Conservation (phyloP, 2,888 invertebrate genomes). For the Rhamphomyia laevipes region DNA sequence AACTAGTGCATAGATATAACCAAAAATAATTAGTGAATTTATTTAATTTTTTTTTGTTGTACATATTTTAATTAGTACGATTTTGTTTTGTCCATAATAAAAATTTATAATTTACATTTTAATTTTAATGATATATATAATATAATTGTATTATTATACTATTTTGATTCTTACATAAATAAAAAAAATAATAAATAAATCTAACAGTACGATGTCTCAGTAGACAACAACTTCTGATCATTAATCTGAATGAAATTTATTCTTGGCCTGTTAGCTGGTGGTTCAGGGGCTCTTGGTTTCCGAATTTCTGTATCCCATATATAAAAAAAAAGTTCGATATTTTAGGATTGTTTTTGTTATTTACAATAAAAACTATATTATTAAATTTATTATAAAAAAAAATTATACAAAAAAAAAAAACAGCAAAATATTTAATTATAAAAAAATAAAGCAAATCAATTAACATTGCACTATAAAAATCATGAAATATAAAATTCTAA, state of each 20-base stretch:
- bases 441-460: too few species aligned
- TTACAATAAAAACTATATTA: too few species aligned
- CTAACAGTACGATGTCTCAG: constrained; percentile 9
- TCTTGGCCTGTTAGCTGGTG: constrained; percentile 11
- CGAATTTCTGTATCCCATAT: not conserved
- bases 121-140: not conserved
- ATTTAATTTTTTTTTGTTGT: not conserved
- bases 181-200: not conserved
- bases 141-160: not conserved
- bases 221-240: constrained; percentile 9
- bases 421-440: too few species aligned
- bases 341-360: not conserved
- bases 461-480: too few species aligned
- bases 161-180: too few species aligned
- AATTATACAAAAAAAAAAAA: too few species aligned
- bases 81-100: not conserved
- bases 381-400: too few species aligned
- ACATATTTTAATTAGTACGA: too few species aligned
- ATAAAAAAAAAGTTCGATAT: not conserved
- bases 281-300: constrained; percentile 17
- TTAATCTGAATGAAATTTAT: constrained; percentile 7
- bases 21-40: too few species aligned
- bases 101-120: not conserved
- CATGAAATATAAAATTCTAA: too few species aligned
- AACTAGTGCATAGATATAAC: too few species aligned